Base-by-base conservation (phyloP, 2,888 invertebrate species). In the Oligia strigilis region DNA sequence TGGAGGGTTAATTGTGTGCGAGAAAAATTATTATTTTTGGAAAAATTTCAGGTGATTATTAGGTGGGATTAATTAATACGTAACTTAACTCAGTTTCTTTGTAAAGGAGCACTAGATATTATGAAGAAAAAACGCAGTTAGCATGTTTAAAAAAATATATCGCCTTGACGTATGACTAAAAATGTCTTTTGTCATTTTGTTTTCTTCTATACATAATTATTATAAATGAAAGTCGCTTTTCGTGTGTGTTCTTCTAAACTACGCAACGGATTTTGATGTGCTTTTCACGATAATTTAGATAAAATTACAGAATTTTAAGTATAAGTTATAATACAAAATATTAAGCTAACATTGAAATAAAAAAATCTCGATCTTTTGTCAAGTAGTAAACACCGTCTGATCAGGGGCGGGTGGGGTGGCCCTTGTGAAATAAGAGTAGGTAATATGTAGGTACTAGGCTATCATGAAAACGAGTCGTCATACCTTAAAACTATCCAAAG, bases 1-100 rank as follows among this genome's bases (percentile, higher is more conserved):
- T 43, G 55, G 11, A 72, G 77, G 76, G 83, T 74, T 71, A 40
- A 29, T 49, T 75, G 29, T 72, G 8, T 36, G n/a, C 11, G 40
- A 11, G 13, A 52, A 14, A 64, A 67, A 29, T 62, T 1, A 11
- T 52, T 36, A 36, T 40, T 69, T 79, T 60, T 40, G 11, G 29
- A 65, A 14, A 8, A 36, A 46, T 23, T 19, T 60, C 2, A 5
- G 29, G 29, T 52, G 11, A 43, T 66, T 23, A 14, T n/a, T n/a
- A n/a, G 2, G 11, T 17, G 13, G 40, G 29, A 55, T 65, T 55
- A 23, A n/a, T 55, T 69, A 49, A 4, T 19, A 29, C 13, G 46
- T 49, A 49, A 13, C 13, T 49, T 49, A 13, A 13, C 13, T 3
- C 9, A 46, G 13, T 49, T 55, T 46, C 8, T 17, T 49, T 60